A percentile compares a stretch with the other conserved stretches of the same genome.
Evolutionary conservation across 30 jellyfish, hydroid and myxozoan genomes (phyloP).

Genomic region (Pseudorhiza aurosa): DNA sequence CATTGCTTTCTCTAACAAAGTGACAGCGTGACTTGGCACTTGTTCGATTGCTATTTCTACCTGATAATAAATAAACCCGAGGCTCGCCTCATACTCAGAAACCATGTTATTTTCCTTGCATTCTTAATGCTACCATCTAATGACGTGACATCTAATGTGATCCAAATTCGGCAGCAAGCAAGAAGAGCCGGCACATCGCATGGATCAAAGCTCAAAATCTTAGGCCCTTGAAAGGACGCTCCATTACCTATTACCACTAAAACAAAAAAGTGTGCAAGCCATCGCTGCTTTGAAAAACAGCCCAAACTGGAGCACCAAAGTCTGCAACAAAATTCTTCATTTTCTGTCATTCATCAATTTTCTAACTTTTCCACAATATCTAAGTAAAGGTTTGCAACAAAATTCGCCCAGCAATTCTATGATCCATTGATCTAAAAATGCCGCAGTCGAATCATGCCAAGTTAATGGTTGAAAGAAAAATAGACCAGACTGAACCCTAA

Average conservation of each 20-base stretch:
- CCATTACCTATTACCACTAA: neutral
- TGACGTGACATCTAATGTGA: no score
- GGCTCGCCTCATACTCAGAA: no score
- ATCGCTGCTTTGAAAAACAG: constrained; percentile 36
- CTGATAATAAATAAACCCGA: no score
- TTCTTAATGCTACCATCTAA: no score
- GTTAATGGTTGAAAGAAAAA: no score
- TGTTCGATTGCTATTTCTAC: no score
- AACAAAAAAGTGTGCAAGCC: constrained; percentile 46
- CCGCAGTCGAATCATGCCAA: no score
- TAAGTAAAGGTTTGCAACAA: constrained; percentile 36
- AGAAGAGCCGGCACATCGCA: constrained; percentile 20
- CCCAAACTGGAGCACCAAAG: neutral
- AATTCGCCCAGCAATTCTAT: constrained; percentile 45
- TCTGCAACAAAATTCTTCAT: neutral
- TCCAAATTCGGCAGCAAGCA: constrained; percentile 22
- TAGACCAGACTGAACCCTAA: no score
- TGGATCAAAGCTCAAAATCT: neutral
- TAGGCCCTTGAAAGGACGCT: constrained; percentile 8
- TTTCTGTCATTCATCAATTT: constrained; percentile 5
- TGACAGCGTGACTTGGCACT: no score
- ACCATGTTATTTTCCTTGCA: no score
- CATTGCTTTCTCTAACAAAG: no score
- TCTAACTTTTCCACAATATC: constrained; percentile 28
- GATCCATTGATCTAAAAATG: constrained; percentile 22